phyloP scores from a whole-genome alignment of 2,888 invertebrate species.

The Holacanthella duospinosa region DNA sequence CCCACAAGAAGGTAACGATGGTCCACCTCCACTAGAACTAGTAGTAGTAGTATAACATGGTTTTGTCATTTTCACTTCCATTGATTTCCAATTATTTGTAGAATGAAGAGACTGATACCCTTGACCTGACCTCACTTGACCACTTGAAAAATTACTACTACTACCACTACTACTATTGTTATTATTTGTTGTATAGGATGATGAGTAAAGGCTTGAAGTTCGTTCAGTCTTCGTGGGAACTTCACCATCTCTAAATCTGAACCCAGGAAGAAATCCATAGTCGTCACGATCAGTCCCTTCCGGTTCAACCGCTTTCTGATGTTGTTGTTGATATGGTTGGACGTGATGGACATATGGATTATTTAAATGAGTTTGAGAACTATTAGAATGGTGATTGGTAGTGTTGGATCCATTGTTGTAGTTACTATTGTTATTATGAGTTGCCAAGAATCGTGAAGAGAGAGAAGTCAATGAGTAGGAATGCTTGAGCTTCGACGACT shows the following conservation, averaged over 20 bases:
- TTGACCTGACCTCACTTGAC: background rate
- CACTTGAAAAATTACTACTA: too few relatives aligned
- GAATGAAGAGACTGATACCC: background rate
- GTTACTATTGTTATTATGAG: slow-evolving; percentile 2
- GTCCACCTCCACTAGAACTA: background rate
- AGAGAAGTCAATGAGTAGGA: slow-evolving; percentile 33
- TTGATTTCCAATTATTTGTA: background rate
- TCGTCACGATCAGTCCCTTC: slow-evolving; percentile 20
- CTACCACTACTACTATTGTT: too few relatives aligned
- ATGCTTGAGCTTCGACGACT: slow-evolving; percentile 33
- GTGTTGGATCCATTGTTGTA: slow-evolving; percentile 8
- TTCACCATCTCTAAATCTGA: background rate
- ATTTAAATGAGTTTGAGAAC: too few relatives aligned
- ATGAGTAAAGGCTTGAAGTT: background rate
- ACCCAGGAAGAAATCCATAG: slow-evolving; percentile 27
- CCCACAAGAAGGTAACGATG: background rate
- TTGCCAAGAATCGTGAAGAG: slow-evolving; percentile 28
- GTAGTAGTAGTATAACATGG: background rate
- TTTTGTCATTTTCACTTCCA: background rate
- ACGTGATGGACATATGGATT: too few relatives aligned
- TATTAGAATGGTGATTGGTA: background rate
- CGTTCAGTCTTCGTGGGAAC: background rate
- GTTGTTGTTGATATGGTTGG: background rate
- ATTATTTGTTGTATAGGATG: background rate
- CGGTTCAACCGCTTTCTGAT: background rate